phyloP scores from a whole-genome alignment of 2,113 vertebrate species.

The Seriola quinqueradiata region DNA sequence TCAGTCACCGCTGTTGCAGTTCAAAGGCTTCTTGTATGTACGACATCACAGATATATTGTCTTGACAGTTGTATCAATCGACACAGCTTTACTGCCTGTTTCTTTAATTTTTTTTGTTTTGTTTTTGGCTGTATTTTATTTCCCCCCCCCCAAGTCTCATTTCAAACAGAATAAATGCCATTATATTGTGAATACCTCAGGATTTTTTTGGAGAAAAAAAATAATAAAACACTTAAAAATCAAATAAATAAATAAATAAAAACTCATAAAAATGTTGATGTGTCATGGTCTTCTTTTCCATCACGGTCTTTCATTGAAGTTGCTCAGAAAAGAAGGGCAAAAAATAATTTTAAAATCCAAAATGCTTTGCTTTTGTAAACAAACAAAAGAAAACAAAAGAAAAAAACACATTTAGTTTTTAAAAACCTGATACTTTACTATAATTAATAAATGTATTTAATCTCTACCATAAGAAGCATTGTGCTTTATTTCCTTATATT shows the following conservation, averaged over 20 bases:
- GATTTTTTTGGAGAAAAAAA: slow-evolving; percentile 86
- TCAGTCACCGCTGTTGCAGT: slow-evolving; percentile 37
- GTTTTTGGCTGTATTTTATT: slow-evolving; percentile 65
- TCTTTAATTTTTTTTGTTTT: slow-evolving; percentile 21
- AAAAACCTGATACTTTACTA: too few species aligned
- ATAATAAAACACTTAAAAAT: slow-evolving; percentile 84
- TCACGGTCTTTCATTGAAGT: background rate
- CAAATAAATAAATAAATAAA: slow-evolving; percentile 85
- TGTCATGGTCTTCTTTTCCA: background rate
- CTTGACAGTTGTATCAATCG: slow-evolving; percentile 59
- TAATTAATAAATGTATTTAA: background rate
- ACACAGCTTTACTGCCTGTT: slow-evolving; percentile 70
- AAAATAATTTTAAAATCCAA: too few species aligned
- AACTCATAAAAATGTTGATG: slow-evolving; percentile 68
- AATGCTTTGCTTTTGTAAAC: too few species aligned
- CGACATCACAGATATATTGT: slow-evolving; percentile 57
- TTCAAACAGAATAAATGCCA: slow-evolving; percentile 87
- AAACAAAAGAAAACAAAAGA: too few species aligned
- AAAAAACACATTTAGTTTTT: too few species aligned
- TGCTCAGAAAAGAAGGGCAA: background rate
- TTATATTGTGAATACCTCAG: slow-evolving; percentile 91
- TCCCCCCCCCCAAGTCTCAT: slow-evolving; percentile 64
- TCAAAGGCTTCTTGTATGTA: slow-evolving; percentile 54
- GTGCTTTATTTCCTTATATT: too few species aligned
- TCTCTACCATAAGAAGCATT: background rate